A percentile compares a stretch with the other conserved stretches of the same genome.
Evolutionary conservation across 35 echinoderm and acorn worm species (phyloP).

Genomic region (Apostichopus japonicus): DNA sequence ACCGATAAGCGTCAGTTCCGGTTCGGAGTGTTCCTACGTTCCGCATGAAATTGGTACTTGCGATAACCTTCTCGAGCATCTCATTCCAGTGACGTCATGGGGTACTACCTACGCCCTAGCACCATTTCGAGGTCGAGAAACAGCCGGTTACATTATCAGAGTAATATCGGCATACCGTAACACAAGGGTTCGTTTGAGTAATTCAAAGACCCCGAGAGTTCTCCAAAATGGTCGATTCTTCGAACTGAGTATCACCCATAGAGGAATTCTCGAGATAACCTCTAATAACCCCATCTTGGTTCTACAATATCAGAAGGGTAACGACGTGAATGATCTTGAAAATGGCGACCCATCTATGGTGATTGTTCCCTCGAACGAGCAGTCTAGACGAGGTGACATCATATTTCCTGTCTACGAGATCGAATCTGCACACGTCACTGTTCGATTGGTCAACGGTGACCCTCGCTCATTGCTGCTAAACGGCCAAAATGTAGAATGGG

Average conservation of each 20-base stretch:
- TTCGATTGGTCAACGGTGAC: slow-evolving; percentile 16
- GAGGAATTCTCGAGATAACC: not conserved
- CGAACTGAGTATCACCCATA: not conserved
- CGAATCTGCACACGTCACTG: slow-evolving; percentile 32
- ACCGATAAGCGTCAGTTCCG: slow-evolving; percentile 54
- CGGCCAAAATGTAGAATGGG: slow-evolving; percentile 26
- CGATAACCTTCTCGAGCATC: slow-evolving; percentile 44
- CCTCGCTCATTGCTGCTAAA: slow-evolving; percentile 1
- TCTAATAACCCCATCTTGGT: slow-evolving; percentile 40
- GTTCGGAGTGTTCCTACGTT: slow-evolving; percentile 47
- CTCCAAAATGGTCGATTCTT: slow-evolving; percentile 26
- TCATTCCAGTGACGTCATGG: slow-evolving; percentile 53
- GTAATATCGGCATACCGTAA: slow-evolving; percentile 21
- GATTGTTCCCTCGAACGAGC: slow-evolving; percentile 35
- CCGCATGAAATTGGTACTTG: not conserved
- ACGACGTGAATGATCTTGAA: not conserved
- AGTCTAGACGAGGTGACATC: slow-evolving; percentile 29
- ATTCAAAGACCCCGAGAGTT: not conserved
- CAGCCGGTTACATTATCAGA: slow-evolving; percentile 41
- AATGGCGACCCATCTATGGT: slow-evolving; percentile 54
- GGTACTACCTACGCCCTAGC: slow-evolving; percentile 38
- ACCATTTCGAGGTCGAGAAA: slow-evolving; percentile 45
- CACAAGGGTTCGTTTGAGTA: slow-evolving; percentile 26
- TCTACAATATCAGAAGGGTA: slow-evolving; percentile 48
- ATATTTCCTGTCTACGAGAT: slow-evolving; percentile 49